Percentiles rank a stretch among this genome's conserved stretches.
phyloP scores from a whole-genome alignment of 2,113 vertebrate species.

The Prionailurus viverrinus region DNA sequence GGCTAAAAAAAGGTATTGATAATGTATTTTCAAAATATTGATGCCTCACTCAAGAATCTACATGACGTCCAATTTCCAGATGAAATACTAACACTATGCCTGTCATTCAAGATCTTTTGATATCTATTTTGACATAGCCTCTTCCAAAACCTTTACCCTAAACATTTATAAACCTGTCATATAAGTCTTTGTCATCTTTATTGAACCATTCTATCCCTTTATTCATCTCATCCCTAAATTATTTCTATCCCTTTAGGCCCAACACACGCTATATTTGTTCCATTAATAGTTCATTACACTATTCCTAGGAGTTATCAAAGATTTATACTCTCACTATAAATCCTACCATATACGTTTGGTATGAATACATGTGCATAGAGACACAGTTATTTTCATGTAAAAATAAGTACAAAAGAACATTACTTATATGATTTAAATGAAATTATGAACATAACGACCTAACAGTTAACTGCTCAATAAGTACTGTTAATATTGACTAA shows the following conservation, averaged over 20 bases:
- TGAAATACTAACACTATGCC: background rate
- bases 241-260: background rate
- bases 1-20: background rate
- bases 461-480: background rate
- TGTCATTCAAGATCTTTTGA: background rate
- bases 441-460: background rate
- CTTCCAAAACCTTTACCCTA: background rate
- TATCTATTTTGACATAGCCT: background rate
- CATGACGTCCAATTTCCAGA: background rate
- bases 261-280: background rate
- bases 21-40: background rate
- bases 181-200: background rate
- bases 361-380: background rate
- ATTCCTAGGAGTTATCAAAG: conserved; percentile 10
- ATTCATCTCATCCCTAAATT: background rate
- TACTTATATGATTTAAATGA: background rate
- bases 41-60: conserved; percentile 43
- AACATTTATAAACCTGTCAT: background rate
- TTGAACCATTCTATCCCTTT: background rate
- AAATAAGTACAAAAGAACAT: background rate
- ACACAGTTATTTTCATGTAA: background rate
- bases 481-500: background rate
- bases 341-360: background rate
- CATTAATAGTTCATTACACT: background rate
- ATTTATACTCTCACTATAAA: background rate